phyloP scores from a whole-genome alignment of 2,797 vertebrate genomes.

The Acanthurus lineatus region DNA sequence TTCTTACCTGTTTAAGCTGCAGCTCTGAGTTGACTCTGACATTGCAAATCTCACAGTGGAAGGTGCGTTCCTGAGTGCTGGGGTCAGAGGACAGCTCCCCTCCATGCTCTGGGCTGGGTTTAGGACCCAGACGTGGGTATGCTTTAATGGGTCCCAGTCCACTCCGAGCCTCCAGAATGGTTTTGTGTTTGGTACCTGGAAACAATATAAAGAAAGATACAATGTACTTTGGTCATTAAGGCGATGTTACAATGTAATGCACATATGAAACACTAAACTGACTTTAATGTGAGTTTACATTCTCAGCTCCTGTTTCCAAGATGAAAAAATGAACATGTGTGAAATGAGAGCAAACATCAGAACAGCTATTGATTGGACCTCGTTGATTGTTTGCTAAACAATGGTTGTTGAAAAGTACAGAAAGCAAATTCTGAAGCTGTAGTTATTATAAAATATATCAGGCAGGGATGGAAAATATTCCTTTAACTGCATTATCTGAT shows the following conservation, averaged over 20 bases:
- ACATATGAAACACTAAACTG: background rate
- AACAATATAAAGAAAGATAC: conserved; percentile 17
- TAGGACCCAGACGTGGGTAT: conserved; percentile 91
- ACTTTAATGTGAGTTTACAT: background rate
- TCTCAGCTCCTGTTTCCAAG: too few relatives aligned
- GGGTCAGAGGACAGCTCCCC: conserved; percentile 85
- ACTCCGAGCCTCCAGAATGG: conserved; percentile 94
- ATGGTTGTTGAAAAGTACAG: background rate
- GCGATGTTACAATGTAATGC: background rate
- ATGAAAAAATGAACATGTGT: background rate
- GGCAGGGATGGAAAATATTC: background rate
- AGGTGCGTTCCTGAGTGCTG: conserved; percentile 94
- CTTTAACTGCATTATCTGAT: background rate
- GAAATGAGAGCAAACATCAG: background rate
- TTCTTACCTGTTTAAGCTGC: conserved; percentile 92
- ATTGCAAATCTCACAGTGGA: conserved; percentile 97
- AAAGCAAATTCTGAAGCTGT: background rate
- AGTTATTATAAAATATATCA: too few relatives aligned
- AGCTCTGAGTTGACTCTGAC: conserved; percentile 93
- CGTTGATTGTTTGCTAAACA: background rate
- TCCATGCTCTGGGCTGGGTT: conserved; percentile 86
- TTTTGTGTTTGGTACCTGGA: conserved; percentile 97
- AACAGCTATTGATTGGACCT: conserved; percentile 3
- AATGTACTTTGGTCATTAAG: background rate
- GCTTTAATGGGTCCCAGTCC: conserved; percentile 95